Evolutionary conservation across 2,113 vertebrate species (phyloP), one percentile per base, ranked within the genome.

Genomic region (Muntiacus reevesi): DNA sequence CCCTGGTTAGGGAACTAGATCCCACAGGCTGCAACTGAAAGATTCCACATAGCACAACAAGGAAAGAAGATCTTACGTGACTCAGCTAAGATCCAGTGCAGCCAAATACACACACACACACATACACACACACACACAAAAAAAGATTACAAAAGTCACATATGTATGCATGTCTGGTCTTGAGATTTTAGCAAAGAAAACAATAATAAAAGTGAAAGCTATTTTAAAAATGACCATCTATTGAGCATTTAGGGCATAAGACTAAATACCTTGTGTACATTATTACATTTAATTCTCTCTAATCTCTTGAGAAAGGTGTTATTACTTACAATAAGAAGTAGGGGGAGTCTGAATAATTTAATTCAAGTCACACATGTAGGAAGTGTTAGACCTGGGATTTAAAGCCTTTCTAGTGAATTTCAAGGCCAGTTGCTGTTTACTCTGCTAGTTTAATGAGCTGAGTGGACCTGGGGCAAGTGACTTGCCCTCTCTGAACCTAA

Each of bases 91-190:
- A 74, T 21, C 21, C 10, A 74, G 21, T 25, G 67, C 36, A 74
- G 67, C 64, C n/a, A 67, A 36, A 67, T 67, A 33, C 3, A 33
- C 3, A 62, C 1, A 62, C 5, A 33, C 5, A 62, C 3, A 62
- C 14, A n/a, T 4, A 62, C 8, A 67, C 0, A 67, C 16, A 67
- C 33, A 10, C 5, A 71, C 2, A 21, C 0, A 74, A 74, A 10
- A 21, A 1, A 74, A 74, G 19, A 74, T 40, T 23, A 11, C 40
- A 40, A 40, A 40, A 40, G 19, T 40, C 5, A 40, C 71, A 2
- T 40, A 14, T 67, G 16, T 3, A 13, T 12, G 25, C 7, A 33
- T n/a, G 5, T 8, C 45, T 74, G 5, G 36, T 45, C 50, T 36
- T 60, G 6, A 62, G 28, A 45, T 30, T 84, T 5, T 5, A 54